Base-by-base conservation (phyloP, 1,140 invertebrate species). In the Drosophila sp. region DNA sequence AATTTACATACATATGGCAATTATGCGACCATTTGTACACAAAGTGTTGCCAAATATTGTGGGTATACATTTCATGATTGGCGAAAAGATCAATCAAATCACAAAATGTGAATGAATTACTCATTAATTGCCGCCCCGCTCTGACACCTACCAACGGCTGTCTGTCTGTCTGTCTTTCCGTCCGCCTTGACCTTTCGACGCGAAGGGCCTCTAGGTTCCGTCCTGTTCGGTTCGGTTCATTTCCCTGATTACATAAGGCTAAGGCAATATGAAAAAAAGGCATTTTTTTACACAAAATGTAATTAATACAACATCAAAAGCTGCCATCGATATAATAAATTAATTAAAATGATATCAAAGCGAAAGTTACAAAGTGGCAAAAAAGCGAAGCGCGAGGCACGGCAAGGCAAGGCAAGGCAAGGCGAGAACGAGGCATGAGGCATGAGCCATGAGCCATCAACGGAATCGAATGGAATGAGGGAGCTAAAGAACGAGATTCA, bases 291-390 rank as follows among this genome's bases (percentile, higher is more conserved):
- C 50, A 66, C 58, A 57, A 66, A 68, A 58, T 50, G 71, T 66
- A 66, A 80, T 74, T 74, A 78, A 67, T 70, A 35, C 72, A 69
- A 80, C 71, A 70, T 67, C 64, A 74, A 81, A 50, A 70, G 65
- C 69, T 76, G 62, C 71, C 71, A 76, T 72, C 66, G 56, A 82
- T 83, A 75, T 83, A 67, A 89, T 89, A 89, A 89, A 89, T 89
- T 89, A 89, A 90, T 89, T 89, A 90, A 80, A 80, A 70, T 73
- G 41, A 89, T 83, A 89, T 89, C 83, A 87, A 87, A 80, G 76
- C 70, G 62, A 82, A 83, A 77, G 70, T 65, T 10, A n/a, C 44
- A 50, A 50, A 50, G 44, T 27, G 44, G 44, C 44, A 50, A 50
- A 50, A 50, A 27, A 50, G 44, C 44, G 6, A 50, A 10, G 17